Percentiles rank a stretch among this genome's conserved stretches.
These are phyloP conservation scores for Listronotus bonariensis DNA, from an alignment of 1,140 invertebrate species.

Conservation along the genomic window DNA sequence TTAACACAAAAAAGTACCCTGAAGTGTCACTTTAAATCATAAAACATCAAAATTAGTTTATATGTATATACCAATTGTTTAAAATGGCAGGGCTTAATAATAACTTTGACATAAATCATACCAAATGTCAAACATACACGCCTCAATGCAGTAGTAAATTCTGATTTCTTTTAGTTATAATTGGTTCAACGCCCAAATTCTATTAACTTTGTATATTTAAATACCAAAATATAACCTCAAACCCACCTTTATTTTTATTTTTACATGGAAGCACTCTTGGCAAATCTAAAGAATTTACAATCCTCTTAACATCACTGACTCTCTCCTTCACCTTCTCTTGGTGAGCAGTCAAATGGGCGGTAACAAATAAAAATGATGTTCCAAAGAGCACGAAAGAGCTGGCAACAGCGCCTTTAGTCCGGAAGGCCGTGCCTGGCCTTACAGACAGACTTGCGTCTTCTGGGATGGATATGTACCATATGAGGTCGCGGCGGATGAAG, in stretches of 20 bases:
- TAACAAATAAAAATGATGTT: conserved; percentile 91
- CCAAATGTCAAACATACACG: too few relatives aligned
- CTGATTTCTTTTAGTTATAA: too few relatives aligned
- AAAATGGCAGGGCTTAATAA: too few relatives aligned
- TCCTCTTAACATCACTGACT: conserved; percentile 84
- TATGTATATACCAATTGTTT: too few relatives aligned
- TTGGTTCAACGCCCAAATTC: too few relatives aligned
- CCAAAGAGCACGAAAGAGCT: conserved; percentile 90
- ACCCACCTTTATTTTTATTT: conserved; percentile 74
- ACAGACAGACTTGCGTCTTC: conserved; percentile 86
- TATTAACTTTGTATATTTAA: too few relatives aligned
- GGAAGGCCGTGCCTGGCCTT: conserved; percentile 83
- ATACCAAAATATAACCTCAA: background rate
- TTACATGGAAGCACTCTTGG: conserved; percentile 79
- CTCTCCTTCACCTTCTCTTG: conserved; percentile 86
- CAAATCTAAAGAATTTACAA: conserved; percentile 81
- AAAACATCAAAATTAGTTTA: too few relatives aligned
- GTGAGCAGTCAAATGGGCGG: conserved; percentile 90
- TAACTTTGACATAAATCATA: too few relatives aligned
- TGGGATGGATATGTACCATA: conserved; percentile 91
- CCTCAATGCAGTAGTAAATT: too few relatives aligned
- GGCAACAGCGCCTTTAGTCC: conserved; percentile 91
- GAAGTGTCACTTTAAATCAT: too few relatives aligned
- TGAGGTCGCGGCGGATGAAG: conserved; percentile 86
- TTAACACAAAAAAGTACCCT: too few relatives aligned